Conservation (phyloP, 1,140 invertebrate genomes). For the Drosophila lacteicornis region DNA sequence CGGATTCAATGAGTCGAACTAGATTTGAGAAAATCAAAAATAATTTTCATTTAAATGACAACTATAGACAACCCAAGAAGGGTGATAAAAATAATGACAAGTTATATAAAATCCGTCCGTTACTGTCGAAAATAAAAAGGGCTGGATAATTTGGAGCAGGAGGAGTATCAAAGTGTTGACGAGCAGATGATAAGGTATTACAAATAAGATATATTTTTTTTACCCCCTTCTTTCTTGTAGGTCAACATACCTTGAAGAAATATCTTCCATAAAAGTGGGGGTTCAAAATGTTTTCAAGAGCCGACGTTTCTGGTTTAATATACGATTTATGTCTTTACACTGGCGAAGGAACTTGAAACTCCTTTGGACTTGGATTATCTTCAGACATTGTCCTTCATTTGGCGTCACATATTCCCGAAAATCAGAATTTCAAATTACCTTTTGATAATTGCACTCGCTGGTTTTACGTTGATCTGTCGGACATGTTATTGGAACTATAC, state of each 20-base stretch:
- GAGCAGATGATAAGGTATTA: not conserved
- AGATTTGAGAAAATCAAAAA: slow-evolving; percentile 29
- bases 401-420: not conserved
- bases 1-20: slow-evolving; percentile 4
- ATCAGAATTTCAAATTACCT: not conserved
- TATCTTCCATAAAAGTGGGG: slow-evolving; percentile 1
- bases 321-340: slow-evolving; percentile 26
- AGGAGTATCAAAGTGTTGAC: too few species aligned
- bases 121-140: slow-evolving; percentile 21
- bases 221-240: too few species aligned
- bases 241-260: too few species aligned
- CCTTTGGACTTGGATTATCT: not conserved
- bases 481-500: too few species aligned
- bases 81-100: slow-evolving; percentile 7
- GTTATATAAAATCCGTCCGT: slow-evolving; percentile 20
- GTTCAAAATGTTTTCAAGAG: slow-evolving; percentile 24
- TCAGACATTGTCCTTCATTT: not conserved
- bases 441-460: not conserved
- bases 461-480: too few species aligned
- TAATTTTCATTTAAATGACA: slow-evolving; percentile 27
- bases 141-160: too few species aligned
- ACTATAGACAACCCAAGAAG: not conserved
- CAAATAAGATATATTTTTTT: too few species aligned
- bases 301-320: slow-evolving; percentile 19
- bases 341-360: slow-evolving; percentile 19